Evolutionary conservation across 2,797 vertebrate genomes (phyloP), one percentile per base, ranked within the genome.

Genomic region (Enteromius trimaculatus): DNA sequence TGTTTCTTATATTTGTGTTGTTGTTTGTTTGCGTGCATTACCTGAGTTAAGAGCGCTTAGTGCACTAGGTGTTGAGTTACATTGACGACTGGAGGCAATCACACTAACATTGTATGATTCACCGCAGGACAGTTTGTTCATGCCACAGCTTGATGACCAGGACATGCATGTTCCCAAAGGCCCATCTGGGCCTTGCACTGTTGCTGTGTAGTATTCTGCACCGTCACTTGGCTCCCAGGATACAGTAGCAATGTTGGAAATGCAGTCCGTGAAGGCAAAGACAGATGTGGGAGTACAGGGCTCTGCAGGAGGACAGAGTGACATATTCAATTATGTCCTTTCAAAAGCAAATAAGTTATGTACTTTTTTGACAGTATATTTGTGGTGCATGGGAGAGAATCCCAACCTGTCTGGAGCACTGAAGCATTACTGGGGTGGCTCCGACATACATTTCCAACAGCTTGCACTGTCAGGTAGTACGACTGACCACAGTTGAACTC

Each of bases 401-500:
- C 47, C 78, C 26, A 90, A 96, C 95, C 95, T 91, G 95, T 92
- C 23, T 85, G 42, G 0, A 95, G 81, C 9, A 10, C 14, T 21
- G 75, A 84, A 1, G 89, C 60, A 19, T 26, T 69, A 83, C 94
- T 95, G 79, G 88, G 72, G 0, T 0, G 37, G 23, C 95, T 95
- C 17, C 80, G 91, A 87, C 95, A 96, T 66, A 85, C 83, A 0
- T 90, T 84, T 66, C 94, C 89, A 0, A 80, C 82, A 0, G 94
- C 94, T 77, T 87, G 77, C 26, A 95, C 93, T 0, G 91, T 94
- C 79, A 95, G 68, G 85, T 84, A 92, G 87, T 96, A 95, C 37
- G 91, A 78, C 74, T 93, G 81, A 44, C 95, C 94, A 75, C 95
- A 96, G 13, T 49, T 55, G 42, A 96, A 92, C 77, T 93, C 93